phyloP scores from a whole-genome alignment of 2,797 vertebrate species.

The Megalops cyprinoides region DNA sequence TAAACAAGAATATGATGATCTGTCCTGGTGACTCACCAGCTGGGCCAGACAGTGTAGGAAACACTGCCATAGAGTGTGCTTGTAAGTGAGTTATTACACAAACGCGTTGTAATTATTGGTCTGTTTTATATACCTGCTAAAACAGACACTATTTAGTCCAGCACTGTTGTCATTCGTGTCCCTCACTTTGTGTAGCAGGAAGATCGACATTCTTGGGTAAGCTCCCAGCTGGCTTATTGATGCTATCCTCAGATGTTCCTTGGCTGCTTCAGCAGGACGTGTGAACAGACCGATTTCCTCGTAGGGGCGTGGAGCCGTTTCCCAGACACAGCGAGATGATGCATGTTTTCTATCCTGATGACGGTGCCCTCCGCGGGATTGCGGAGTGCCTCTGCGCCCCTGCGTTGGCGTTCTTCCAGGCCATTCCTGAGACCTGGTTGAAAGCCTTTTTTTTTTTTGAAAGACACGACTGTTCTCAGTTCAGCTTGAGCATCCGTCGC shows the following conservation, averaged over 20 bases:
- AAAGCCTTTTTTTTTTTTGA: constrained; percentile 4
- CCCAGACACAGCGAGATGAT: not conserved
- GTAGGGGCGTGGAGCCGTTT: not conserved
- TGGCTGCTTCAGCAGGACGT: constrained; percentile 56
- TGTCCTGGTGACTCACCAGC: no score
- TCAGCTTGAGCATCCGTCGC: no score
- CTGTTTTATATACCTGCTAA: not conserved
- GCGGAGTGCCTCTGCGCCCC: not conserved
- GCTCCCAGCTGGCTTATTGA: constrained; percentile 34
- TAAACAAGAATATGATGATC: not conserved
- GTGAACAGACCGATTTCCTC: constrained; percentile 45
- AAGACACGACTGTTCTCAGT: not conserved
- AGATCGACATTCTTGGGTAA: not conserved
- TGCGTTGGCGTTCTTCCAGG: not conserved
- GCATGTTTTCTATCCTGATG: not conserved
- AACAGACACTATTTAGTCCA: not conserved
- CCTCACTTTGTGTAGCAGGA: not conserved
- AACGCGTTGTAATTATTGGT: not conserved
- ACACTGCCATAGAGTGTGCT: no score
- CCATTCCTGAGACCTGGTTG: not conserved
- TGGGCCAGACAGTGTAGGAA: not conserved
- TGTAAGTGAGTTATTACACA: not conserved
- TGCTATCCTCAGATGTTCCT: constrained; percentile 61
- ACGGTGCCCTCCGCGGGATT: not conserved
- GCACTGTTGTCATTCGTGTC: not conserved